Evolutionary conservation across 2,113 vertebrate genomes (phyloP).

Genomic region (Asarcornis scutulata): DNA sequence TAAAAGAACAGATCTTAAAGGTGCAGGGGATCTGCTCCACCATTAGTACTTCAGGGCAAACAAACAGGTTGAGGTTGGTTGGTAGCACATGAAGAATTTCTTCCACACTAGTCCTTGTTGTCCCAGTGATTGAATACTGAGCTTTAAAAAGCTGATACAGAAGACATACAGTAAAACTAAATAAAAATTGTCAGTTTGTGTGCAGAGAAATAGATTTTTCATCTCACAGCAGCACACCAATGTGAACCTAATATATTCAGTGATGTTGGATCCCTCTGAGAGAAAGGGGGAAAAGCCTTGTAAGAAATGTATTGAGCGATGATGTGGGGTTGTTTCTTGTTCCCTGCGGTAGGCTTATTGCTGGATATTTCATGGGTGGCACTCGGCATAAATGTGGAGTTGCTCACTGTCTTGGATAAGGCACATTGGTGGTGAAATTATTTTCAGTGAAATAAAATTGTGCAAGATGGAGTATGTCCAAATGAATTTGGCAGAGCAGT

Average conservation of each 20-base stretch:
- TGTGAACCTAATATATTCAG: not conserved
- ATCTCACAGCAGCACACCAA: not conserved
- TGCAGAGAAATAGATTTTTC: not conserved
- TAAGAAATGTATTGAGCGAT: not conserved
- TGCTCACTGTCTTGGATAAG: not conserved
- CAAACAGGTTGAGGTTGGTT: not conserved
- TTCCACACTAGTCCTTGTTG: not conserved
- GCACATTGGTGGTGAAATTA: not conserved
- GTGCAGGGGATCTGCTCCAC: not conserved
- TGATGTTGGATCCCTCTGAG: not conserved
- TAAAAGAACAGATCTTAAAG: not conserved
- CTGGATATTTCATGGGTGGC: slow-evolving; percentile 31
- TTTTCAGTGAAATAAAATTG: slow-evolving; percentile 4
- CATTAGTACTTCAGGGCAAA: not conserved
- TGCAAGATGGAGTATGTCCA: not conserved
- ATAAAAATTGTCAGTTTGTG: not conserved
- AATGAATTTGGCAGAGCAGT: not conserved
- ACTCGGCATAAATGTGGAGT: not conserved
- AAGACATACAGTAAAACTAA: not conserved
- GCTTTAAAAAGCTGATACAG: not conserved
- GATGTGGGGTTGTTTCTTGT: not conserved
- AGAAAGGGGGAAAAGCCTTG: not conserved
- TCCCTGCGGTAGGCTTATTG: slow-evolving; percentile 11
- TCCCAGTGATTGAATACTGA: not conserved
- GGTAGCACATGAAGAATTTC: not conserved